A percentile compares a stretch with the other conserved stretches of the same genome.
Conservation (phyloP, 2,888 invertebrate genomes). For the Xestia ashworthii region DNA sequence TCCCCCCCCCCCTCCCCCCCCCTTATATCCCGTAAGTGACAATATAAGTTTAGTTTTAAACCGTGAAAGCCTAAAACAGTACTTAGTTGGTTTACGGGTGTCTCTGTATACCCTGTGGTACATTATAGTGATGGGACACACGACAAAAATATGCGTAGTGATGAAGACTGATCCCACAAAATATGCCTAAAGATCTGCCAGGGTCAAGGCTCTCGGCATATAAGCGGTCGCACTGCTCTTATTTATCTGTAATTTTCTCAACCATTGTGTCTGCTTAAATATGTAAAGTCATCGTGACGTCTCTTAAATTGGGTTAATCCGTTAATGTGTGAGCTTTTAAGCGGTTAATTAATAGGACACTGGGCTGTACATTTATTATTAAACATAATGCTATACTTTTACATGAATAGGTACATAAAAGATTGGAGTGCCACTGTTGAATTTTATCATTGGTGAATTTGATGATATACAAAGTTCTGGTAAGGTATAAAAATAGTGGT, state of each 20-base stretch:
- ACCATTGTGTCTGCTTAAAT: constrained; percentile 38
- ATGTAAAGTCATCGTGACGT: constrained; percentile 48
- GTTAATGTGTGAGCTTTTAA: constrained; percentile 57
- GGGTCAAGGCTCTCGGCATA: constrained; percentile 39
- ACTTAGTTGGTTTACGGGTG: neutral
- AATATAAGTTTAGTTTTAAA: no score
- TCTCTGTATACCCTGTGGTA: neutral
- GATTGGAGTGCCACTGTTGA: neutral
- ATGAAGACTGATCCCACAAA: constrained; percentile 32
- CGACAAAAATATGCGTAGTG: constrained; percentile 15
- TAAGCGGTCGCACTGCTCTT: constrained; percentile 10
- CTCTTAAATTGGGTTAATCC: constrained; percentile 45
- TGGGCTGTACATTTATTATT: constrained; percentile 2
- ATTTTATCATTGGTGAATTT: neutral
- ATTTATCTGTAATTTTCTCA: constrained; percentile 32
- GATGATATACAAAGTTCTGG: neutral
- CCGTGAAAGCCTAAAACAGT: no score
- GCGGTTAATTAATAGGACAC: constrained; percentile 46
- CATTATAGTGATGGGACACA: constrained; percentile 22
- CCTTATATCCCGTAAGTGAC: no score
- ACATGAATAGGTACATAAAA: constrained; percentile 7
- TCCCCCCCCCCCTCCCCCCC: no score
- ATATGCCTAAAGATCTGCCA: constrained; percentile 11
- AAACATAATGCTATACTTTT: constrained; percentile 11
- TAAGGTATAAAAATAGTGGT: neutral